phyloP scores from a whole-genome alignment of 2,113 vertebrate species.

The Mellivora capensis region DNA sequence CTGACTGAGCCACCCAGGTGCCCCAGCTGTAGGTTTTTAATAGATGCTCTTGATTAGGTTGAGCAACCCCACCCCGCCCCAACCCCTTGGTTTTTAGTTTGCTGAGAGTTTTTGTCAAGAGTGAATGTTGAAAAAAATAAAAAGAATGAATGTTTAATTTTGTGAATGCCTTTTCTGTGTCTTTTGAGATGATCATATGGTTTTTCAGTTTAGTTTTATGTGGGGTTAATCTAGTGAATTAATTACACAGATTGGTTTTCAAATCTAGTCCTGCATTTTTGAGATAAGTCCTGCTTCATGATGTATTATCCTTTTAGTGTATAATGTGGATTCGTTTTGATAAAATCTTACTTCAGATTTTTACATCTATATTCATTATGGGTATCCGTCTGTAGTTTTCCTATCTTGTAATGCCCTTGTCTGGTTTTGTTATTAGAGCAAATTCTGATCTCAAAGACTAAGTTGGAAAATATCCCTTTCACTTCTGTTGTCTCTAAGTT shows the following conservation, averaged over 20 bases:
- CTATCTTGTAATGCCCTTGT: neutral
- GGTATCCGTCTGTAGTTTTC: neutral
- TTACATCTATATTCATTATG: slow-evolving; percentile 1
- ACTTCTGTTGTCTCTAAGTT: neutral
- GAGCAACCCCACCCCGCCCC: neutral
- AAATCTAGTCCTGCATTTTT: neutral
- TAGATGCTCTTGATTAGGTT: neutral
- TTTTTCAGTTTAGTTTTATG: neutral
- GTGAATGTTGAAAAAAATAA: too few relatives aligned
- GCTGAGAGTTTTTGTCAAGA: neutral
- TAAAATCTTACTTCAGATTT: neutral
- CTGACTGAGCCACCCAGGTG: neutral
- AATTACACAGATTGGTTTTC: neutral
- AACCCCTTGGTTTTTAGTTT: neutral
- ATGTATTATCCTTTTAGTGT: neutral
- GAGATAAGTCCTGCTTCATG: neutral
- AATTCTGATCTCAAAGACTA: neutral
- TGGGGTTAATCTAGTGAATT: neutral
- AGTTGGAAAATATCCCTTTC: neutral
- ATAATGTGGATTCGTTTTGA: neutral
- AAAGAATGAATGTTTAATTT: neutral
- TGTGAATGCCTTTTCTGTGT: neutral
- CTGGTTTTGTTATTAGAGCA: slow-evolving; percentile 5
- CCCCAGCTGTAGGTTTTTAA: neutral
- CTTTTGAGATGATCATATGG: neutral